Base-by-base conservation (phyloP, 1,140 invertebrate species). In the Drosophila oshimai region DNA sequence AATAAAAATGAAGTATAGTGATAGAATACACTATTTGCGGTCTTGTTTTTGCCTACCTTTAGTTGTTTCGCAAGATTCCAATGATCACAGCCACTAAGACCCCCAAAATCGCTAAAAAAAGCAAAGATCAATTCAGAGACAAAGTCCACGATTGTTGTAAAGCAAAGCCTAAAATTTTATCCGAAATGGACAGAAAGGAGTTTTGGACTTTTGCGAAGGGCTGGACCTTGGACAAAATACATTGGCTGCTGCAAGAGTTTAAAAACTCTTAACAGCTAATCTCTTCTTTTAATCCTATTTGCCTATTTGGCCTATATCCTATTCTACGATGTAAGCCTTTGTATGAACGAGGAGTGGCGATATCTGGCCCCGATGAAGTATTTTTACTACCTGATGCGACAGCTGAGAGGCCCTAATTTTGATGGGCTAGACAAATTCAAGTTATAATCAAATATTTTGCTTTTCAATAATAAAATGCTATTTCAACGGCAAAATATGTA, bases 401-500 rank as follows among this genome's bases (percentile, higher is more conserved):
- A 20, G n/a, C 24, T 71, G 5, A 58, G 44, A 0, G 26, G 34
- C 1, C 50, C 22, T 0, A 68, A 9, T 81, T 73, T 57, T 81
- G 45, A 69, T 13, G 12, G 34, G 29, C 22, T 6, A 28, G 1
- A 2, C 33, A 24, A 36, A 24, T 45, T 61, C 2, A n/a, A 37
- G 33, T 36, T 41, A 36, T 51, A 51, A 53, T 50, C 22, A 34
- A 45, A 13, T n/a, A 18, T 13, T 28, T 39, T 2, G 2, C 13
- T 57, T 33, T 51, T 57, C 7, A 31, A 42, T 36, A 70, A 51
- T 44, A 62, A 58, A 49, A 46, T 17, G 69, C 33, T 10, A 12
- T 42, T 22, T 71, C 31, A 29, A 41, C 54, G 18, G 18, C n/a
- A 37, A 45, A 58, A 58, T 69, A 64, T 60, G 74, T 69, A 70